Base-by-base conservation (phyloP, 2,888 invertebrate species). In the Macrophya annulata region DNA sequence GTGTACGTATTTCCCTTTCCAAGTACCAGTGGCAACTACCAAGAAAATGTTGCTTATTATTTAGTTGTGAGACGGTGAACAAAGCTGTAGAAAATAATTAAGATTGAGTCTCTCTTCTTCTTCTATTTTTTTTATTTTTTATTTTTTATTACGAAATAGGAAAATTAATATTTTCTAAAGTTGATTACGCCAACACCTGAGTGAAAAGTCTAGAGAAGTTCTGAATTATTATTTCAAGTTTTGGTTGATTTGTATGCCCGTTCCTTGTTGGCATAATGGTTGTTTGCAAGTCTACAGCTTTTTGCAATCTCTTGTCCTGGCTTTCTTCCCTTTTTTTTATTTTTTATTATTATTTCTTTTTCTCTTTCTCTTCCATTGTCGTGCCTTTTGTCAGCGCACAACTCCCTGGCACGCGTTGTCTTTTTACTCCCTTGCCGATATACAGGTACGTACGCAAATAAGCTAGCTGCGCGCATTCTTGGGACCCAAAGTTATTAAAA, bases 181-280 rank as follows among this genome's bases (percentile, higher is more conserved):
- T 40, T 51, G 51, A 51, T 77, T 77, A 55, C 51, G 31, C 17
- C 48, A 37, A 51, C 31, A 51, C 55, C 77, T 55, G 51, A 77
- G 48, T 51, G 17, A 51, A 55, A 77, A 77, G 55, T 43, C 72
- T 10, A 17, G 51, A 17, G 51, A 77, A 77, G 43, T 77, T 55
- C 17, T 43, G 9, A 74, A 74, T 43, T 77, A 77, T 77, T 51
- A 77, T 77, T 77, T 43, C n/a, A 77, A 77, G 77, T 77, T 55
- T 77, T 51, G 17, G 4, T 77, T 37, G 77, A 77, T 77, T 77
- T 37, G 17, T 77, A 31, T 51, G 77, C 48, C 37, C 77, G n/a
- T 51, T 77, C 17, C 55, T 77, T 55, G 77, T 37, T 77, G 40
- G 77, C 77, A 55, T 55, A 48, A 77, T 55, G 77, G 37, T 77